Conservation (phyloP, 2,888 invertebrate species). For the Parnassius glacialis region DNA sequence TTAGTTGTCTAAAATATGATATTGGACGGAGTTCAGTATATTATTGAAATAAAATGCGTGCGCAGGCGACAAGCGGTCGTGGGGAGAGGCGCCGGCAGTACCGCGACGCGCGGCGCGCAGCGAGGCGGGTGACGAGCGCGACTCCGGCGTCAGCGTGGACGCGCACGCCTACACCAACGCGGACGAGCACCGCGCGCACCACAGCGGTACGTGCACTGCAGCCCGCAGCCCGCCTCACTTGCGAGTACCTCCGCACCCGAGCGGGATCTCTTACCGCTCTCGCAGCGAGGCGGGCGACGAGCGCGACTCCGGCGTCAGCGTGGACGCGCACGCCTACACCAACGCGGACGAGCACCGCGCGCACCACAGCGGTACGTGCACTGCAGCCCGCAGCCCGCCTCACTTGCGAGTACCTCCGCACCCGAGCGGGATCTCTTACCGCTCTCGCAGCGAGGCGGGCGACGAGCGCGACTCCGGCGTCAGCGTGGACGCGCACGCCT, state of each 20-base stretch:
- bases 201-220: slow-evolving; percentile 41
- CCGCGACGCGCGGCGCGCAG: slow-evolving; percentile 57
- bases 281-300: slow-evolving; percentile 36
- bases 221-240: background rate
- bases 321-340: slow-evolving; percentile 63
- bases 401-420: no score
- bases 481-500: slow-evolving; percentile 50
- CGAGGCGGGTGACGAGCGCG: slow-evolving; percentile 32
- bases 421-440: background rate
- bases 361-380: slow-evolving; percentile 42
- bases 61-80: slow-evolving; percentile 56
- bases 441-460: slow-evolving; percentile 42
- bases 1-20: no score
- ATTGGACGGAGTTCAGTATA: no score
- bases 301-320: slow-evolving; percentile 71
- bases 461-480: slow-evolving; percentile 53
- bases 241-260: background rate
- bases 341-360: slow-evolving; percentile 60
- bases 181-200: slow-evolving; percentile 50
- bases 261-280: background rate
- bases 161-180: slow-evolving; percentile 56
- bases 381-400: no score
- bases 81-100: slow-evolving; percentile 62
- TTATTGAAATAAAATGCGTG: background rate
- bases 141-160: slow-evolving; percentile 42